Evolutionary conservation across 1,140 invertebrate species (phyloP).

Genomic region (Drosophila subpulchrella): DNA sequence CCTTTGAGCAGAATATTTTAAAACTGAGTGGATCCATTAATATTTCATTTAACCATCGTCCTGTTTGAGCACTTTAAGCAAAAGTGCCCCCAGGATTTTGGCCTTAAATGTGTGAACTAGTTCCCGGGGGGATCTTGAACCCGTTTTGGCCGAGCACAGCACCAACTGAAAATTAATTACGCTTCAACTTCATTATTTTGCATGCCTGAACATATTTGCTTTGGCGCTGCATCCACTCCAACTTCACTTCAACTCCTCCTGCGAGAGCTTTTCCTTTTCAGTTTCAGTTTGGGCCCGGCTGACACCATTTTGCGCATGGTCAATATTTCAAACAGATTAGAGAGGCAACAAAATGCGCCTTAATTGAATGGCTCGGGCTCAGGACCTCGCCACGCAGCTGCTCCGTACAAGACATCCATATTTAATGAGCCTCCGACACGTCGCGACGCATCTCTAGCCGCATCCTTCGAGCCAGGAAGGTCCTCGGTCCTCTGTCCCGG

Average conservation of each 20-base stretch:
- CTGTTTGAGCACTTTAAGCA: slow-evolving; percentile 5
- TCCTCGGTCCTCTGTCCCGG: slow-evolving; percentile 19
- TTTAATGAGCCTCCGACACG: slow-evolving; percentile 77
- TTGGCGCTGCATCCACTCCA: slow-evolving; percentile 17
- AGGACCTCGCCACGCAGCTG: slow-evolving; percentile 50
- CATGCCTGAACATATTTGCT: slow-evolving; percentile 71
- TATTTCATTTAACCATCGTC: background rate
- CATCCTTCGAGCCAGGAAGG: slow-evolving; percentile 1
- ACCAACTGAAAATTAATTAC: slow-evolving; percentile 76
- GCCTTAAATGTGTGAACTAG: slow-evolving; percentile 6
- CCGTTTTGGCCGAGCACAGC: slow-evolving; percentile 19
- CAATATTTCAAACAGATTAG: slow-evolving; percentile 82
- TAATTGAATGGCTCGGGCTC: slow-evolving; percentile 72
- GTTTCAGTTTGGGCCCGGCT: slow-evolving; percentile 37
- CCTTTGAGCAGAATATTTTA: background rate
- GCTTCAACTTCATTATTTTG: slow-evolving; percentile 79
- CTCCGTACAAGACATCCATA: slow-evolving; percentile 78
- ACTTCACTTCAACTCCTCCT: slow-evolving; percentile 1
- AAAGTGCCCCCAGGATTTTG: slow-evolving; percentile 1
- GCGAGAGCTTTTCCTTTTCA: slow-evolving; percentile 27
- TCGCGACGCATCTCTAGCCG: slow-evolving; percentile 39
- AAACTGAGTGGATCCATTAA: background rate
- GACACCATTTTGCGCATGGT: slow-evolving; percentile 79
- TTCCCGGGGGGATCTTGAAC: slow-evolving; percentile 27
- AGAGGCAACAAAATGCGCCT: slow-evolving; percentile 73